Evolutionary conservation across 1,140 invertebrate genomes (phyloP).

Genomic region (Chionoecetes opilio): DNA sequence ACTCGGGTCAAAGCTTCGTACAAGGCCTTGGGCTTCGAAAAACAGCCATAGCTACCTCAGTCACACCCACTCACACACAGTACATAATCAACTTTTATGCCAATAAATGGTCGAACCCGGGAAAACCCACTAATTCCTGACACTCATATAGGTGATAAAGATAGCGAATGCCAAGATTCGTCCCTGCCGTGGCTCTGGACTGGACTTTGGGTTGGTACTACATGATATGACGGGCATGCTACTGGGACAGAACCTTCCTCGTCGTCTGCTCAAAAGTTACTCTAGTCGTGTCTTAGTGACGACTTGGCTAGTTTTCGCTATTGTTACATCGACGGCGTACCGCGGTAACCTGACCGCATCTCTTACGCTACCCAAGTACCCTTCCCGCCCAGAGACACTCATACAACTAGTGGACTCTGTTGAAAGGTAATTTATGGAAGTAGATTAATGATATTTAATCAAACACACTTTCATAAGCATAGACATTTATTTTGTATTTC

Average conservation of each 20-base stretch:
- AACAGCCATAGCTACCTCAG: no score
- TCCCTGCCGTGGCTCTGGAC: not conserved
- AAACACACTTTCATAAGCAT: not conserved
- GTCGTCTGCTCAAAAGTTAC: not conserved
- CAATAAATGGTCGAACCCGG: no score
- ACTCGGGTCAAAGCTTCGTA: no score
- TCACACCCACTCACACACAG: no score
- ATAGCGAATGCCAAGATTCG: not conserved
- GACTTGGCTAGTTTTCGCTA: slow-evolving; percentile 37
- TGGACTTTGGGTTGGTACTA: not conserved
- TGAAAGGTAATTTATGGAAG: not conserved
- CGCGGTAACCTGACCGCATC: slow-evolving; percentile 53
- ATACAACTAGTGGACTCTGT: slow-evolving; percentile 21
- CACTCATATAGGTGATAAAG: not conserved
- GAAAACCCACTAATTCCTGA: no score
- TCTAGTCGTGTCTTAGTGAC: slow-evolving; percentile 43
- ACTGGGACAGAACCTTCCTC: slow-evolving; percentile 2
- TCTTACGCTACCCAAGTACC: slow-evolving; percentile 47
- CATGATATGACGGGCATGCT: slow-evolving; percentile 41
- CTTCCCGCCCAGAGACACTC: slow-evolving; percentile 45
- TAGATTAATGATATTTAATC: not conserved
- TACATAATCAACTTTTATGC: no score
- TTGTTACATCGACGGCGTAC: slow-evolving; percentile 22
- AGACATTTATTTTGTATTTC: not conserved
- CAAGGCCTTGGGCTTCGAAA: no score